These are phyloP conservation scores for Philhelius pedissequus DNA, from an alignment of 2,888 invertebrate genomes.

Conservation along the genomic window DNA sequence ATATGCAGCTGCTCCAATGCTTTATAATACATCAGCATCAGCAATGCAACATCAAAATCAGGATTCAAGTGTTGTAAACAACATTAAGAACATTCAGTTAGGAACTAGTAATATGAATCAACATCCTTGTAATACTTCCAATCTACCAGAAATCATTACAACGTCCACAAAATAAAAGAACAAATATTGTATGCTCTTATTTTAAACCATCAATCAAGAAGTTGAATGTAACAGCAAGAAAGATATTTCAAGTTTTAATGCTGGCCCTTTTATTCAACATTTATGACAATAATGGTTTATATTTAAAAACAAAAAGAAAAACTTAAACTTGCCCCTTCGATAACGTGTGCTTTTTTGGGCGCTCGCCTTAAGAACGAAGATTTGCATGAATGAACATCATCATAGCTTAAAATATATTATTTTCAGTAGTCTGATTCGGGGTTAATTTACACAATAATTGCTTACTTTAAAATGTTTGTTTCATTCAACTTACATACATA, in stretches of 20 bases:
- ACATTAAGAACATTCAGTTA: constrained; percentile 35
- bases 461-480: neutral
- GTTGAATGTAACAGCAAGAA: neutral
- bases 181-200: constrained; percentile 34
- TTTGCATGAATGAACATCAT: neutral
- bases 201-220: neutral
- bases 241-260: no score
- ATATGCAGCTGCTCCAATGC: constrained; percentile 54
- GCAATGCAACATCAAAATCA: constrained; percentile 70
- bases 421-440: neutral
- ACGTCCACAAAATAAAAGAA: constrained; percentile 58
- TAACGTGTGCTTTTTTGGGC: no score
- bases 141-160: constrained; percentile 66
- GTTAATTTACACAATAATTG: no score
- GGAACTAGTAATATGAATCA: constrained; percentile 24
- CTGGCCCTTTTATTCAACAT: no score
- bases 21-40: constrained; percentile 58
- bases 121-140: constrained; percentile 65
- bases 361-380: neutral
- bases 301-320: no score
- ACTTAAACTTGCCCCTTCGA: no score
- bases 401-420: neutral
- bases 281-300: no score
- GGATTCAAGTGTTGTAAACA: constrained; percentile 7
- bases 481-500: neutral